Conservation (phyloP, 2,113 vertebrate genomes). For the Ailurus styani region DNA sequence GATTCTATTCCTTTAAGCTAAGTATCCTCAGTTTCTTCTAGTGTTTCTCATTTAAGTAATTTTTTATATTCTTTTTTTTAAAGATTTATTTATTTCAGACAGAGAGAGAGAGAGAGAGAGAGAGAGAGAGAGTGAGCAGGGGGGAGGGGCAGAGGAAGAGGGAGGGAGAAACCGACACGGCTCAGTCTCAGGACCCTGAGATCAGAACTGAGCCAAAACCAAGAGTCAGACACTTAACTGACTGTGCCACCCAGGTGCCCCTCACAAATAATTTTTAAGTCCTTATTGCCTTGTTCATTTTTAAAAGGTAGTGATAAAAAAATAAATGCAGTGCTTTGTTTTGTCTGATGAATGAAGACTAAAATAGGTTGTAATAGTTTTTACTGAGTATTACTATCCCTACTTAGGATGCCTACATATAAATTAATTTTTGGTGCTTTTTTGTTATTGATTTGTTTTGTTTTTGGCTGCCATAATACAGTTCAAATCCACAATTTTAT, state of each 20-base stretch:
- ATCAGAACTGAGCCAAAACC: not conserved
- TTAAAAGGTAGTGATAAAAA: not conserved
- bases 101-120: not conserved
- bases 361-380: not conserved
- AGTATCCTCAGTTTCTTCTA: not conserved
- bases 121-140: not conserved
- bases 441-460: not conserved
- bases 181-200: not conserved
- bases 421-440: not conserved
- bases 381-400: not conserved
- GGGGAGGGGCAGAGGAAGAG: not conserved
- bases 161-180: not conserved
- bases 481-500: not conserved
- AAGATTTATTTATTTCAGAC: not conserved
- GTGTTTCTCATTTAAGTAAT: not conserved
- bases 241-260: not conserved
- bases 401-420: not conserved
- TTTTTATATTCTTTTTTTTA: not conserved
- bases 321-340: not conserved
- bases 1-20: not conserved
- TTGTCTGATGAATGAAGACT: not conserved
- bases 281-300: not conserved
- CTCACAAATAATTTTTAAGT: not conserved
- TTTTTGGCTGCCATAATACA: not conserved
- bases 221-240: not conserved